Percentiles rank a stretch among this genome's conserved stretches.
Evolutionary conservation across 2,113 vertebrate species (phyloP).

Genomic region (Plotosus lineatus): DNA sequence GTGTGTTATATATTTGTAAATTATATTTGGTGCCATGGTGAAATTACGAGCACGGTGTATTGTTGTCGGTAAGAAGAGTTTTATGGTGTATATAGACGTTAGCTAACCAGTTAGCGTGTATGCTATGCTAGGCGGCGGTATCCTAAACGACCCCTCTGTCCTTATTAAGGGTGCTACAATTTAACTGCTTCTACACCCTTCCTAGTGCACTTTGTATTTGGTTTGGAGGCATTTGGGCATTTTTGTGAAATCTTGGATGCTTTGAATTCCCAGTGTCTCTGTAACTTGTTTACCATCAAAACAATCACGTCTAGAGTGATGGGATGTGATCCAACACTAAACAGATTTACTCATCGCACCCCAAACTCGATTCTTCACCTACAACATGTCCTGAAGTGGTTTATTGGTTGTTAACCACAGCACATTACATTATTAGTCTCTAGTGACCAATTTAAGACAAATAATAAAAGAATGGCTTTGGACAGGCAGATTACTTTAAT

Average conservation of each 20-base stretch:
- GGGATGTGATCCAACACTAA: no score
- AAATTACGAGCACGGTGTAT: slow-evolving; percentile 74
- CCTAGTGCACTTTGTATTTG: neutral
- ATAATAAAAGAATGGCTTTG: no score
- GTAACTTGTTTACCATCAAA: neutral
- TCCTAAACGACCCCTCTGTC: neutral
- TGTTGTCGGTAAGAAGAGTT: slow-evolving; percentile 67
- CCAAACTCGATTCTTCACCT: no score
- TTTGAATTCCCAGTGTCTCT: neutral
- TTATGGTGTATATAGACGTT: neutral
- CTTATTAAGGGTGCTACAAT: neutral
- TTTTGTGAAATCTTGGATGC: neutral
- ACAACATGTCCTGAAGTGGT: no score
- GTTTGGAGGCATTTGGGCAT: neutral
- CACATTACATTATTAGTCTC: no score
- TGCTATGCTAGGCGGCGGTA: neutral
- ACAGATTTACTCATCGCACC: no score
- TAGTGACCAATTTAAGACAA: no score
- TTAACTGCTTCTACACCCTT: neutral
- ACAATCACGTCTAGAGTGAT: no score
- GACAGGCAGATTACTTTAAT: no score
- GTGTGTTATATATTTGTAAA: neutral
- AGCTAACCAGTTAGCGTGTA: slow-evolving; percentile 4
- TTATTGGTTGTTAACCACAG: no score
- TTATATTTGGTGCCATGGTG: slow-evolving; percentile 61